phyloP scores from a whole-genome alignment of 92 coral and sea anemone genomes.

The Nematostella vectensis region DNA sequence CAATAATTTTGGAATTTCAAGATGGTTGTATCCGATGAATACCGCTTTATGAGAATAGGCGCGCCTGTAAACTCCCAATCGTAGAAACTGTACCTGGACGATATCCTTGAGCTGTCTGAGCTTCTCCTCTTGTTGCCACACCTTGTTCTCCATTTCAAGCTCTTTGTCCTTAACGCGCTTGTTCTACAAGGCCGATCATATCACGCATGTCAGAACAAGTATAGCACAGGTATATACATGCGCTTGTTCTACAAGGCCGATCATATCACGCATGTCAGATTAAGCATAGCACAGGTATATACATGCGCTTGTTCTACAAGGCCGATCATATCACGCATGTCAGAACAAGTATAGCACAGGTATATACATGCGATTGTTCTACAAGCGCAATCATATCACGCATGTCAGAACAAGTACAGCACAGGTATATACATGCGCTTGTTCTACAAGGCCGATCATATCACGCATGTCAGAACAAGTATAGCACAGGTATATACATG shows the following conservation, averaged over 20 bases:
- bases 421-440: too few relatives aligned
- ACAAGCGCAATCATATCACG: too few relatives aligned
- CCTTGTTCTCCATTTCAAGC: conserved; percentile 86
- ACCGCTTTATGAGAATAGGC: too few relatives aligned
- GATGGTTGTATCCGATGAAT: too few relatives aligned
- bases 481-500: too few relatives aligned
- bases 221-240: too few relatives aligned
- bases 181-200: conserved; percentile 43
- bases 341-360: too few relatives aligned
- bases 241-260: conserved; percentile 68
- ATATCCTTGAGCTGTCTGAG: conserved; percentile 90
- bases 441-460: conserved; percentile 42
- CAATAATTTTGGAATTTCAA: too few relatives aligned
- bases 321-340: too few relatives aligned
- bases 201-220: background rate
- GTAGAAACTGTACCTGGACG: conserved; percentile 53
- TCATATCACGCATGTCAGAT: background rate
- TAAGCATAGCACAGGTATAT: too few relatives aligned
- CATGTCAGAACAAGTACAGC: background rate
- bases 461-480: background rate
- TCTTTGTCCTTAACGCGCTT: conserved; percentile 94
- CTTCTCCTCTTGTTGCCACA: conserved; percentile 91
- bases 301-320: conserved; percentile 79
- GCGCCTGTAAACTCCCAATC: too few relatives aligned
- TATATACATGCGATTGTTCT: conserved; percentile 96